phyloP scores from a whole-genome alignment of 2,888 invertebrate genomes.

The Oscheius onirici region DNA sequence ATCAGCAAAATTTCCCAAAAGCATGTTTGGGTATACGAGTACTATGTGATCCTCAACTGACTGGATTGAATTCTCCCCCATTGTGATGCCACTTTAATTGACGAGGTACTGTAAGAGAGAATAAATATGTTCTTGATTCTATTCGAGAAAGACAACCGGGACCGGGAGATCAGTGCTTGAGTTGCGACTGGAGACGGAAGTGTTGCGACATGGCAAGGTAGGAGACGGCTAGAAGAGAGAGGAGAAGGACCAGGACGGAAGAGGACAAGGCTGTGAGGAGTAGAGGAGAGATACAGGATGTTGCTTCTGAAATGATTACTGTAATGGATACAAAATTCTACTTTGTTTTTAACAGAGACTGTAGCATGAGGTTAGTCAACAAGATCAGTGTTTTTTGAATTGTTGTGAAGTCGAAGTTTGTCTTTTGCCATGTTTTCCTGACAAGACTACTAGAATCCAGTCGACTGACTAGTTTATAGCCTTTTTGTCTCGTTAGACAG shows the following conservation, averaged over 20 bases:
- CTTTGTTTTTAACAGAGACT: not conserved
- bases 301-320: slow-evolving; percentile 14
- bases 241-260: slow-evolving; percentile 13
- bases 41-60: not conserved
- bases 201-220: slow-evolving; percentile 31
- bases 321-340: not conserved
- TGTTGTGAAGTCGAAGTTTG: too few species aligned
- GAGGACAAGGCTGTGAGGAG: slow-evolving; percentile 15
- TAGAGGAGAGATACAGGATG: slow-evolving; percentile 27
- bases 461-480: too few species aligned
- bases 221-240: slow-evolving; percentile 28
- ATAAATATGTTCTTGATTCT: slow-evolving; percentile 14
- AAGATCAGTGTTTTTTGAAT: too few species aligned
- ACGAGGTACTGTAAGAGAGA: not conserved
- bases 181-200: slow-evolving; percentile 19
- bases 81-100: not conserved
- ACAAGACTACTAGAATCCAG: too few species aligned
- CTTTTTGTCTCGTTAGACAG: too few species aligned
- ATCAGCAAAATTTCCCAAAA: not conserved
- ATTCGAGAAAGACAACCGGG: slow-evolving; percentile 5
- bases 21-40: not conserved
- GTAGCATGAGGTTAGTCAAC: not conserved
- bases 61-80: not conserved
- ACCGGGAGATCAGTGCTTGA: slow-evolving; percentile 15
- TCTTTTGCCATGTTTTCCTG: too few species aligned